Percentiles rank a stretch among this genome's conserved stretches.
Conservation (phyloP, 2,888 invertebrate genomes). For the Eumerus sabulonum region DNA sequence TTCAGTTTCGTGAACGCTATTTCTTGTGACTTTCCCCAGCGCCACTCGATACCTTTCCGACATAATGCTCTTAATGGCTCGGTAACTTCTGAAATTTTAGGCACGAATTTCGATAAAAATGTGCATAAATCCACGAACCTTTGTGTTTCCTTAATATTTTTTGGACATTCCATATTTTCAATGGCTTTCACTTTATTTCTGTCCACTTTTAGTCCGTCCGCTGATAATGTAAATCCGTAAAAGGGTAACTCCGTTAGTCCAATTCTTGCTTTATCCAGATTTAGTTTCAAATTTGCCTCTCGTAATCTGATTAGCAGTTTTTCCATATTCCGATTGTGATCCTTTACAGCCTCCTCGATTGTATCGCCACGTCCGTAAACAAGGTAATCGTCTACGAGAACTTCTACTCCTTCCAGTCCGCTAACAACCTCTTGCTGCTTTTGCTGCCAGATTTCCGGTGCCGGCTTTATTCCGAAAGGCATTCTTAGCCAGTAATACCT, state of each 20-base stretch:
- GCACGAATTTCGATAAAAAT: conserved; percentile 7
- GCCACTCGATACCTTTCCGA: conserved; percentile 7
- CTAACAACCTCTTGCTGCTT: no score
- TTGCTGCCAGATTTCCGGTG: no score
- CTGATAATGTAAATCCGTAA: no score
- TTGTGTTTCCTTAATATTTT: conserved; percentile 13
- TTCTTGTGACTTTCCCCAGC: no score
- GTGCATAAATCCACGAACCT: conserved; percentile 15
- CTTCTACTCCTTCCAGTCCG: conserved; percentile 8
- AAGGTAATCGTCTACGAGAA: conserved; percentile 14
- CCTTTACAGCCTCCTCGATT: conserved; percentile 9
- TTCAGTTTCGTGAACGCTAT: no score
- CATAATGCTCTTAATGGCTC: conserved; percentile 10
- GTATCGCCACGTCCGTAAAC: conserved; percentile 13
- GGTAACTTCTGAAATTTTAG: conserved; percentile 4
- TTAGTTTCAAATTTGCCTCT: no score
- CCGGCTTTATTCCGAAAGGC: conserved; percentile 19
- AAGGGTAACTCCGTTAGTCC: no score
- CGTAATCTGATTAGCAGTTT: conserved; percentile 8
- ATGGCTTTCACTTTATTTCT: no score
- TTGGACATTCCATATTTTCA: no score
- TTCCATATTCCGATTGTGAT: conserved; percentile 17
- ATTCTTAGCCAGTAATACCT: conserved; percentile 49
- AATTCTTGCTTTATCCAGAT: no score
- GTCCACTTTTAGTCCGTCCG: no score